Percentiles rank a stretch among this genome's conserved stretches.
phyloP scores from a whole-genome alignment of 2,113 vertebrate genomes.

The Sapayoa aenigma region DNA sequence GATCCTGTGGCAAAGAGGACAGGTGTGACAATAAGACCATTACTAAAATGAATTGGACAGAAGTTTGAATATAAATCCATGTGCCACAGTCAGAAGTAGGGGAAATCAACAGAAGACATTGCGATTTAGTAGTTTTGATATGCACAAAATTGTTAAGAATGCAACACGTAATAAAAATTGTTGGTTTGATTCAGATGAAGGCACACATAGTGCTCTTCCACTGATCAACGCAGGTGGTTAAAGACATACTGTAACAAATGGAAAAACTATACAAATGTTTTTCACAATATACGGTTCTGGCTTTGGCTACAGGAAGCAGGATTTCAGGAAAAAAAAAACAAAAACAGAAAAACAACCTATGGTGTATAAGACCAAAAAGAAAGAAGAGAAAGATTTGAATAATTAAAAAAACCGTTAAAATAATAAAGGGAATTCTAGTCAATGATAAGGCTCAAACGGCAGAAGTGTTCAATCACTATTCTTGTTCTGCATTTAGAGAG shows the following conservation, averaged over 20 bases:
- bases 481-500: not conserved
- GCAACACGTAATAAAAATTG: not conserved
- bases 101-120: not conserved
- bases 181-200: not conserved
- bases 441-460: not conserved
- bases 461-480: not conserved
- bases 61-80: not conserved
- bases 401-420: not conserved
- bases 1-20: not conserved
- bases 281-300: not conserved
- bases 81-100: not conserved
- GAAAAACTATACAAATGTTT: not conserved
- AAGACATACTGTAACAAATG: not conserved
- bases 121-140: not conserved
- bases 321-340: not conserved
- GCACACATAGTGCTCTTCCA: not conserved
- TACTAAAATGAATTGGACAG: not conserved
- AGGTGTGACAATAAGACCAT: not conserved
- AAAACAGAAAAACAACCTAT: not conserved
- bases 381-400: not conserved
- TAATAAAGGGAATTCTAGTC: not conserved
- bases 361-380: not conserved
- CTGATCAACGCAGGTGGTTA: not conserved
- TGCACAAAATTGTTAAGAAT: not conserved
- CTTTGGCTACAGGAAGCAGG: not conserved